Evolutionary conservation across 2,888 invertebrate genomes (phyloP).

Genomic region (Acronicta psi): DNA sequence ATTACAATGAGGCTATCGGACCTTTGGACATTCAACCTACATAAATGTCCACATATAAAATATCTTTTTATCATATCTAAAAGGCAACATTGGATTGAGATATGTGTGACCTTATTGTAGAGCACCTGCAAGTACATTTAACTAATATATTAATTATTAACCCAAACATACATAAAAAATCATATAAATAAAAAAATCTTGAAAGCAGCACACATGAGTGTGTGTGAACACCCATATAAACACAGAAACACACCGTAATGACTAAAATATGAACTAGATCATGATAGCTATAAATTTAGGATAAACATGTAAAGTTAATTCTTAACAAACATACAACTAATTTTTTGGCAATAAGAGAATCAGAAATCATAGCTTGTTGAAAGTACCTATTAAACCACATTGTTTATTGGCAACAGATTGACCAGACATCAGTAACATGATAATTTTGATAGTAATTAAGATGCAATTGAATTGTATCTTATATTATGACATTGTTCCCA

Average conservation of each 20-base stretch:
- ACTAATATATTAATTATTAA: slow-evolving; percentile 76
- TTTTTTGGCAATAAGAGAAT: slow-evolving; percentile 89
- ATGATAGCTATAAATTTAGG: slow-evolving; percentile 81
- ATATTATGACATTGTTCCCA: slow-evolving; percentile 58
- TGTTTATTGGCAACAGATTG: slow-evolving; percentile 55
- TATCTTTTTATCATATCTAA: slow-evolving; percentile 86
- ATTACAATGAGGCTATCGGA: slow-evolving; percentile 78
- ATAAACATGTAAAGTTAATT: slow-evolving; percentile 74
- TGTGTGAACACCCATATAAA: slow-evolving; percentile 78
- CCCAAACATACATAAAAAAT: slow-evolving; percentile 81
- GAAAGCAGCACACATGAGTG: slow-evolving; percentile 84
- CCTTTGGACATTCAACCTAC: slow-evolving; percentile 82
- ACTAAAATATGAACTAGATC: slow-evolving; percentile 88
- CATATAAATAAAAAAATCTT: slow-evolving; percentile 76
- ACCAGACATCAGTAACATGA: slow-evolving; percentile 42
- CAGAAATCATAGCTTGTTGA: slow-evolving; percentile 74
- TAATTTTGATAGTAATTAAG: slow-evolving; percentile 46
- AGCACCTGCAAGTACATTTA: slow-evolving; percentile 86
- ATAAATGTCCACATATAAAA: slow-evolving; percentile 74
- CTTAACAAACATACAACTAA: slow-evolving; percentile 82
- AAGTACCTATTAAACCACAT: slow-evolving; percentile 62
- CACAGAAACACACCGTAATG: slow-evolving; percentile 87
- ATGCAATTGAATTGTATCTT: slow-evolving; percentile 56
- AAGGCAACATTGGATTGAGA: slow-evolving; percentile 88
- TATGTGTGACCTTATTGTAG: slow-evolving; percentile 84